These are phyloP conservation scores for Atopsyche davidsoni DNA, from an alignment of 1,140 invertebrate species.

Conservation along the genomic window DNA sequence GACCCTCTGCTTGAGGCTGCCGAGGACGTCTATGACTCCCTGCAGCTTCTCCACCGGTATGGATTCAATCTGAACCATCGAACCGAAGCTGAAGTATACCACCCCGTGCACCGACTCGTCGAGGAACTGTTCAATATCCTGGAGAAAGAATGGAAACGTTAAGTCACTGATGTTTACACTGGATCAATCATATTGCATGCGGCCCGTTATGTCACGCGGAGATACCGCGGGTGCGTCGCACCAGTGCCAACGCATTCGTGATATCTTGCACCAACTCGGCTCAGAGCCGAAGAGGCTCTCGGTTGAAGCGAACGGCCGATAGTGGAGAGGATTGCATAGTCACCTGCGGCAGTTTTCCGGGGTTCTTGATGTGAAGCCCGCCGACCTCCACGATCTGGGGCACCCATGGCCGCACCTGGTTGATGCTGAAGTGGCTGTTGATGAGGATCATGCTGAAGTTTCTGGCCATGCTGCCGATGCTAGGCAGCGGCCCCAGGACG, in stretches of 20 bases:
- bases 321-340: too few relatives aligned
- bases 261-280: too few relatives aligned
- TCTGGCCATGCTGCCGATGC: slow-evolving; percentile 48
- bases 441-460: slow-evolving; percentile 55
- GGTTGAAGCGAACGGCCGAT: too few relatives aligned
- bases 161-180: too few relatives aligned
- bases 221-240: too few relatives aligned
- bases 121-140: slow-evolving; percentile 54
- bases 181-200: too few relatives aligned
- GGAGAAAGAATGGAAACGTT: slow-evolving; percentile 8
- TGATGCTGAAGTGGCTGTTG: slow-evolving; percentile 56
- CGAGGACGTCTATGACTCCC: slow-evolving; percentile 46
- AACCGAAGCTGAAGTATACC: slow-evolving; percentile 65
- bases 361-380: slow-evolving; percentile 48
- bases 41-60: slow-evolving; percentile 44
- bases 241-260: too few relatives aligned
- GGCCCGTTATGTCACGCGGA: too few relatives aligned
- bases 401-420: slow-evolving; percentile 53
- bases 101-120: slow-evolving; percentile 54
- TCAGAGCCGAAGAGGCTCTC: too few relatives aligned
- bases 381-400: slow-evolving; percentile 55
- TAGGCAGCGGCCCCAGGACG: slow-evolving; percentile 43
- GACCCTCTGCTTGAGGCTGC: slow-evolving; percentile 47
- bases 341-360: slow-evolving; percentile 38
- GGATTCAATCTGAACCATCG: slow-evolving; percentile 52